Evolutionary conservation across 2,888 invertebrate genomes (phyloP), one percentile per base, ranked within the genome.

Genomic region (Agonum fuliginosum): DNA sequence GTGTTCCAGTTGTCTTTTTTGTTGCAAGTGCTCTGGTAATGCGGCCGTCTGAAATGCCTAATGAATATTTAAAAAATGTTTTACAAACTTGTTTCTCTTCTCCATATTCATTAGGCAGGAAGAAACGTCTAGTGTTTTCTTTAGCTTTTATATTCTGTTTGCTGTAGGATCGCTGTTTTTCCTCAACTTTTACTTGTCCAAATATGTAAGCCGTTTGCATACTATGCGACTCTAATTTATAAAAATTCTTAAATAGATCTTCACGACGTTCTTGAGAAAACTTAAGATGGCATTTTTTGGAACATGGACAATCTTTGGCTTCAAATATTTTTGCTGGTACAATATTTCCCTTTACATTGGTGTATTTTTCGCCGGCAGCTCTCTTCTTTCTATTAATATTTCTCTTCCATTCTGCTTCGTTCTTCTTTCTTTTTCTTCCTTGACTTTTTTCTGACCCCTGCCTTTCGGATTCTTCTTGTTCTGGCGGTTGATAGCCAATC

Each of bases 31-130:
- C 54, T 54, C 77, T 46, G 14, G n/a, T 41, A 12, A 77, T 37
- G 17, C 71, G 34, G 12, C 77, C 77, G 34, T 24, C 77, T 5
- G 76, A 51, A 41, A 77, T 27, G 34, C n/a, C n/a, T n/a, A n/a
- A n/a, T n/a, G n/a, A n/a, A n/a, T n/a, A n/a, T n/a, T n/a, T n/a
- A n/a, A n/a, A n/a, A n/a, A n/a, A n/a, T n/a, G n/a, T n/a, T n/a
- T n/a, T n/a, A n/a, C n/a, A n/a, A n/a, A n/a, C n/a, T n/a, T n/a
- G n/a, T n/a, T n/a, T n/a, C n/a, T n/a, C n/a, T n/a, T n/a, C n/a
- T n/a, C n/a, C n/a, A n/a, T n/a, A n/a, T n/a, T n/a, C n/a, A n/a
- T n/a, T n/a, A n/a, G n/a, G n/a, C n/a, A n/a, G n/a, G n/a, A n/a
- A n/a, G n/a, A n/a, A n/a, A n/a, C n/a, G n/a, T n/a, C n/a, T n/a